These are phyloP conservation scores for Strix aluco DNA, from an alignment of 2,113 vertebrate genomes.

Conservation along the genomic window DNA sequence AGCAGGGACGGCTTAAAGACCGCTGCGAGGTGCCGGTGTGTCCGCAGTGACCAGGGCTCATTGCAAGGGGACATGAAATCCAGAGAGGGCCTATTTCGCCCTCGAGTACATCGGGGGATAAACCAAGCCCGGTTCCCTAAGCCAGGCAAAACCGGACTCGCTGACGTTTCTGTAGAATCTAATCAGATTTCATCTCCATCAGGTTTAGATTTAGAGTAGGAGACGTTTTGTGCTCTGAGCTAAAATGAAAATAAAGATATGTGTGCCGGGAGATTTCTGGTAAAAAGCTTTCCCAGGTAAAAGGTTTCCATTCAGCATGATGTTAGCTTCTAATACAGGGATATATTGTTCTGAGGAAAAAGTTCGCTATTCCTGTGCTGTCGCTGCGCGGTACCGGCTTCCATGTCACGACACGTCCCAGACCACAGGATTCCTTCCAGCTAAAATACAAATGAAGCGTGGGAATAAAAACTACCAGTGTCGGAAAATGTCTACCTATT, in stretches of 20 bases:
- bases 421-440: background rate
- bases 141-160: background rate
- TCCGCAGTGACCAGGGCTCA: background rate
- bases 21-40: background rate
- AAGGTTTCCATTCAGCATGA: background rate
- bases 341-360: background rate
- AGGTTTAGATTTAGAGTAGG: background rate
- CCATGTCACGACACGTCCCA: background rate
- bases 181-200: conserved; percentile 11
- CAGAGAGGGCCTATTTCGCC: background rate
- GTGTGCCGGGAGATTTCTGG: background rate
- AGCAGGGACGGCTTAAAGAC: rapidly evolving
- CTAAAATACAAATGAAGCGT: background rate
- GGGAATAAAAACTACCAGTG: background rate
- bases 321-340: background rate
- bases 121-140: background rate
- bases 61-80: background rate
- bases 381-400: rapidly evolving
- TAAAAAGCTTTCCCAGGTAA: conserved; percentile 11
- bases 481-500: background rate
- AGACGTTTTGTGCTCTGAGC: background rate
- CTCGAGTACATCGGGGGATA: background rate
- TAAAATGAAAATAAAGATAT: background rate
- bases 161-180: background rate
- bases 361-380: background rate